Percentiles rank a stretch among this genome's conserved stretches.
Conservation (phyloP, 2,888 invertebrate genomes). For the Cosmia pyralina region DNA sequence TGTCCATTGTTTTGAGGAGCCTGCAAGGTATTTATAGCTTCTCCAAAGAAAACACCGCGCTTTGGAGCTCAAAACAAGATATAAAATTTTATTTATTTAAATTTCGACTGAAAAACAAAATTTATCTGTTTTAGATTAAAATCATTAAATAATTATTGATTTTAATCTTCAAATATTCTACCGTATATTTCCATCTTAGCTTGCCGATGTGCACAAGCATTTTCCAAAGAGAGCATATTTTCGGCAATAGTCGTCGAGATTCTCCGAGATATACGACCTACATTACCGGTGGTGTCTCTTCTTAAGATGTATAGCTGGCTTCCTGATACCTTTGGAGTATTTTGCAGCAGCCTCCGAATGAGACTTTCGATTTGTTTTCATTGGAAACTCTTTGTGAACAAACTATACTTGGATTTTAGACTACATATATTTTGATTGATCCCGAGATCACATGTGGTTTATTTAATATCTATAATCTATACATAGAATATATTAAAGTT, state of each 20-base stretch:
- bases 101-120: too few relatives aligned
- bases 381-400: neutral
- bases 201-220: slow-evolving; percentile 18
- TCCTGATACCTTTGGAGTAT: slow-evolving; percentile 63
- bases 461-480: neutral
- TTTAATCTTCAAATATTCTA: neutral
- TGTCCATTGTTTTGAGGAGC: too few relatives aligned
- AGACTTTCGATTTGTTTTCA: slow-evolving; percentile 42
- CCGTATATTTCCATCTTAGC: neutral
- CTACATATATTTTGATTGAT: neutral
- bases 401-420: neutral
- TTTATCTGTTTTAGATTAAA: too few relatives aligned
- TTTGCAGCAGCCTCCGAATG: slow-evolving; percentile 49
- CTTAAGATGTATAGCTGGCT: slow-evolving; percentile 71
- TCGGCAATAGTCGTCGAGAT: slow-evolving; percentile 64
- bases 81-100: too few relatives aligned
- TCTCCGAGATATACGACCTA: slow-evolving; percentile 73
- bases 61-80: too few relatives aligned
- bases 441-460: neutral
- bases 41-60: too few relatives aligned
- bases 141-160: too few relatives aligned
- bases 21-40: too few relatives aligned
- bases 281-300: slow-evolving; percentile 76
- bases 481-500: neutral
- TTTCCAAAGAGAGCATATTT: slow-evolving; percentile 58